Conservation (phyloP, 2,797 vertebrate species). For the Adelosebastes latens region DNA sequence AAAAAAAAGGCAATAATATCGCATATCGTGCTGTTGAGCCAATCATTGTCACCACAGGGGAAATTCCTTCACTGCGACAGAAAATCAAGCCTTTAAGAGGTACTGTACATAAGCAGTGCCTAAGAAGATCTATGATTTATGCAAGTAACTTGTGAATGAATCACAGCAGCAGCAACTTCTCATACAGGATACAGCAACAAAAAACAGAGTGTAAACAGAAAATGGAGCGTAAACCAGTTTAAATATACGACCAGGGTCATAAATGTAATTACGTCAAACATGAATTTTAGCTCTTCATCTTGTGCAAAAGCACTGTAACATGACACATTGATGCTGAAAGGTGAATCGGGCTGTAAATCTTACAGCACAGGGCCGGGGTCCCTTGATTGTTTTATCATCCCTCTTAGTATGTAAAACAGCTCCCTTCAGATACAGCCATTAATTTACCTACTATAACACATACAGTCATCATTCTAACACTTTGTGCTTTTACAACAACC, state of each 20-base stretch:
- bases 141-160: not conserved
- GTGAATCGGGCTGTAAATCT: not conserved
- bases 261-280: not conserved
- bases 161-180: not conserved
- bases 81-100: not conserved
- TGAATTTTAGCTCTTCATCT: not conserved
- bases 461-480: not conserved
- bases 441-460: not conserved
- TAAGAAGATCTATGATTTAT: not conserved
- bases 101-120: not conserved
- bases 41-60: too few relatives aligned
- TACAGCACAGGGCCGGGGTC: not conserved
- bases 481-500: not conserved
- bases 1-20: too few relatives aligned
- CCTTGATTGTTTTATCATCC: slow-evolving; percentile 8
- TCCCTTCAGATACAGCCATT: not conserved
- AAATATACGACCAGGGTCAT: not conserved
- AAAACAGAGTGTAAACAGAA: not conserved
- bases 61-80: too few relatives aligned
- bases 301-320: not conserved
- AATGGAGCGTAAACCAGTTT: not conserved
- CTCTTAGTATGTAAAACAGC: not conserved
- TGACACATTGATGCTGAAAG: not conserved
- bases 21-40: too few relatives aligned
- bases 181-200: not conserved